Percentiles rank a stretch among this genome's conserved stretches.
These are phyloP conservation scores for Nymphicus hollandicus DNA, from an alignment of 2,113 vertebrate species.

Conservation along the genomic window DNA sequence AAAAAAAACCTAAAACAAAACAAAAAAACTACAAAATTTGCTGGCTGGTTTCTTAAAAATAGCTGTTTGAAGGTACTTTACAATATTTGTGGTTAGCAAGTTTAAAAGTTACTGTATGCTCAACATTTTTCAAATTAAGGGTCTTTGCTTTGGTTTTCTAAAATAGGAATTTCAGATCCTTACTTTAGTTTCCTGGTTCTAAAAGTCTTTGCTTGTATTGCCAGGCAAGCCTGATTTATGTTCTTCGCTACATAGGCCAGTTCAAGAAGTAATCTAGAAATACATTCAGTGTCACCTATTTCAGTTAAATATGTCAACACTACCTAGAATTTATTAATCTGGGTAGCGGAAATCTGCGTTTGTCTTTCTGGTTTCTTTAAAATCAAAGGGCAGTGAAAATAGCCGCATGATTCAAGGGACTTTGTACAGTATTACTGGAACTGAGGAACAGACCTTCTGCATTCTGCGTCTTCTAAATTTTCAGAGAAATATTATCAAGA, in stretches of 20 bases:
- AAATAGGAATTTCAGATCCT: background rate
- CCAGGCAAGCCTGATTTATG: background rate
- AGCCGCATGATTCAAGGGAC: background rate
- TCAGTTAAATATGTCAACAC: background rate
- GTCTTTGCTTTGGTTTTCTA: background rate
- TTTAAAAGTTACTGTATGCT: background rate
- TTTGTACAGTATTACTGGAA: background rate
- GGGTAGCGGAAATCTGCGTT: background rate
- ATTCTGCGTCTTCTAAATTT: background rate
- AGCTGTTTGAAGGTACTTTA: background rate
- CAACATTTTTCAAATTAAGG: background rate
- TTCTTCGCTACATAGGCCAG: fast-evolving
- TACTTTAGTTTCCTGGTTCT: background rate
- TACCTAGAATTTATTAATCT: background rate
- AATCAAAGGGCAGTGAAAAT: background rate
- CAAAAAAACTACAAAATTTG: background rate
- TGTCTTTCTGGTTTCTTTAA: background rate
- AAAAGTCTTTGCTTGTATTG: background rate
- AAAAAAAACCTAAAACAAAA: background rate
- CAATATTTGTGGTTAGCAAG: background rate
- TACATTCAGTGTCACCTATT: background rate
- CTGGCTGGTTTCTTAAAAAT: background rate
- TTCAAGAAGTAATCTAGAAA: background rate
- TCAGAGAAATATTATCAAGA: background rate
- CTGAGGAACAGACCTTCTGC: background rate